These are phyloP conservation scores for Pantherophis vulpinus DNA, from an alignment of 2,797 vertebrate genomes.

Conservation along the genomic window DNA sequence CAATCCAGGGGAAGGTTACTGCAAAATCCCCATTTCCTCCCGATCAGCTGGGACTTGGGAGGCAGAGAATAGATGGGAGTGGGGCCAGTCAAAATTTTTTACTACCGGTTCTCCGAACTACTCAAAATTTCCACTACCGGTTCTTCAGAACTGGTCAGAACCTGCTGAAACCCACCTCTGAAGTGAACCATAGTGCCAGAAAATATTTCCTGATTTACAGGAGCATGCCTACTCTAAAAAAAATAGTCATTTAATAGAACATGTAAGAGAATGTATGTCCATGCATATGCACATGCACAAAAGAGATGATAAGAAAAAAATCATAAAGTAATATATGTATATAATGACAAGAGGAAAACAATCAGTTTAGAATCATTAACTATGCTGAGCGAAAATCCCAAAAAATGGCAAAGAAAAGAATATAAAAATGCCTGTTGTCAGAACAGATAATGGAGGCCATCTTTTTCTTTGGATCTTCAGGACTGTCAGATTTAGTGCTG, in stretches of 20 bases:
- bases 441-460: background rate
- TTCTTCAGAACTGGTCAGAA: too few relatives aligned
- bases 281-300: background rate
- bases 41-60: too few relatives aligned
- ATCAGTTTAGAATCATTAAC: background rate
- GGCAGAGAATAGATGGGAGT: too few relatives aligned
- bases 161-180: too few relatives aligned
- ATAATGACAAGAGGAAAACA: slow-evolving; percentile 25
- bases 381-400: slow-evolving; percentile 19
- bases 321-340: background rate
- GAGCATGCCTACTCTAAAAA: slow-evolving; percentile 31
- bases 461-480: too few relatives aligned
- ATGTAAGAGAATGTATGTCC: background rate
- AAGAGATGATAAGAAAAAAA: background rate
- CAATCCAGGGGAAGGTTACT: too few relatives aligned
- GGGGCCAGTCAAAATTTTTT: too few relatives aligned
- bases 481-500: too few relatives aligned
- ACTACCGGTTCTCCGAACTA: too few relatives aligned
- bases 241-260: slow-evolving; percentile 33
- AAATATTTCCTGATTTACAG: slow-evolving; percentile 8
- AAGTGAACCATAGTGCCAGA: slow-evolving; percentile 33
- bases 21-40: too few relatives aligned
- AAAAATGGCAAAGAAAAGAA: background rate
- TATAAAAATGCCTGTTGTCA: background rate
- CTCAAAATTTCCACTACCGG: too few relatives aligned